phyloP scores from a whole-genome alignment of 1,140 invertebrate species.

The Diachasma alloeum region DNA sequence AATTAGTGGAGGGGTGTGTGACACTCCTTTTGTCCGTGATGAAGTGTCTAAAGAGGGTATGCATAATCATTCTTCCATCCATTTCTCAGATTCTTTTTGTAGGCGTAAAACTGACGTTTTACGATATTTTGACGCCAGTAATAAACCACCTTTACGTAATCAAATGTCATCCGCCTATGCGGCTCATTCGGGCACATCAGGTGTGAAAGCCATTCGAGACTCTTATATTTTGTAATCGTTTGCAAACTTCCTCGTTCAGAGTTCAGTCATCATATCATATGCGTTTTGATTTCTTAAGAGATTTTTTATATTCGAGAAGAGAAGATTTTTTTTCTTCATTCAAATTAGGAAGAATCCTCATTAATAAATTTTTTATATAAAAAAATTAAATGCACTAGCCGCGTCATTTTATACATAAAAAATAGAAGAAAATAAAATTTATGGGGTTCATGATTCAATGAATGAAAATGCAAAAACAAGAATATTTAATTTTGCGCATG shows the following conservation, averaged over 20 bases:
- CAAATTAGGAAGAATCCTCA: too few species aligned
- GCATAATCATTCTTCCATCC: not conserved
- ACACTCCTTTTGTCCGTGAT: not conserved
- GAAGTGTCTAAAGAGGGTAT: not conserved
- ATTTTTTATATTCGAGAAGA: too few species aligned
- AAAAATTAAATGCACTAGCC: too few species aligned
- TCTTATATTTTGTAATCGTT: not conserved
- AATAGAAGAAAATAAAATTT: too few species aligned
- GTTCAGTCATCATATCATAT: not conserved
- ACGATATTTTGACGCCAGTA: not conserved
- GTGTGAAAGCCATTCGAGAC: not conserved
- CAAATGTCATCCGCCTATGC: not conserved
- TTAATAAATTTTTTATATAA: too few species aligned
- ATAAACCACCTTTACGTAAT: slow-evolving; percentile 3
- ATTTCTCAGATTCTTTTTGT: not conserved
- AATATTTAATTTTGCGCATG: too few species aligned
- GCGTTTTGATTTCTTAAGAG: too few species aligned
- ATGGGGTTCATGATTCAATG: too few species aligned
- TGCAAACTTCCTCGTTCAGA: not conserved
- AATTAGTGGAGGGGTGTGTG: slow-evolving; percentile 4
- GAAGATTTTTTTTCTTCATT: too few species aligned
- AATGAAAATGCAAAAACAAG: too few species aligned
- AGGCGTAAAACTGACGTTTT: not conserved
- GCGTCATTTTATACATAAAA: too few species aligned
- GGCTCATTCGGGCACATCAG: not conserved